Percentiles rank a stretch among this genome's conserved stretches.
phyloP scores from a whole-genome alignment of 2,113 vertebrate genomes.

The Dasyornis broadbenti region DNA sequence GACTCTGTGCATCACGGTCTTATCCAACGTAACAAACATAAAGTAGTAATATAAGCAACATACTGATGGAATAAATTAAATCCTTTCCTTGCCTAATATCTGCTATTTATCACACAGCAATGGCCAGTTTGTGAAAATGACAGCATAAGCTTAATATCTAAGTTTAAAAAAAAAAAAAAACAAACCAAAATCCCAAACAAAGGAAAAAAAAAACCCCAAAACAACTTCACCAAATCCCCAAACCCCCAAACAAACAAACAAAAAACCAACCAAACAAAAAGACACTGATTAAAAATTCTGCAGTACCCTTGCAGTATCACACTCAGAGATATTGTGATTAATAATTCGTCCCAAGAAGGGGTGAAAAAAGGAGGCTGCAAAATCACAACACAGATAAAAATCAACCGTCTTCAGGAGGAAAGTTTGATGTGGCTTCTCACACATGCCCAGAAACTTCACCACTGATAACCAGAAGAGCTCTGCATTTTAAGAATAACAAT shows the following conservation, averaged over 20 bases:
- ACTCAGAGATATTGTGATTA: background rate
- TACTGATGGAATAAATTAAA: background rate
- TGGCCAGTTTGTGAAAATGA: background rate
- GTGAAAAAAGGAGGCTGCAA: background rate
- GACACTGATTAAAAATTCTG: background rate
- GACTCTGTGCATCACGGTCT: background rate
- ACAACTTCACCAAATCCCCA: background rate
- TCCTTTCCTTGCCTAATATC: background rate
- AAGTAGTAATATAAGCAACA: background rate
- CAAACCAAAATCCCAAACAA: background rate
- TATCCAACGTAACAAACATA: background rate
- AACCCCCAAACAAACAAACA: background rate
- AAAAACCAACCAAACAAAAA: background rate
- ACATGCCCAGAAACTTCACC: background rate
- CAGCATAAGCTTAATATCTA: background rate
- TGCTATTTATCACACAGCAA: background rate
- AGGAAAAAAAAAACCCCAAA: background rate
- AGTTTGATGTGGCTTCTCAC: background rate
- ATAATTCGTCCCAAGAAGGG: background rate
- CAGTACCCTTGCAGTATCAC: background rate
- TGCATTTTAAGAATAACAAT: background rate
- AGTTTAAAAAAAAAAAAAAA: background rate
- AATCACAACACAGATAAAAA: background rate
- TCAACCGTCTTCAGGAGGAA: background rate
- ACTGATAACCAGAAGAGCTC: background rate